Conservation (phyloP, 2,797 vertebrate species). For the Chrosomus eos region DNA sequence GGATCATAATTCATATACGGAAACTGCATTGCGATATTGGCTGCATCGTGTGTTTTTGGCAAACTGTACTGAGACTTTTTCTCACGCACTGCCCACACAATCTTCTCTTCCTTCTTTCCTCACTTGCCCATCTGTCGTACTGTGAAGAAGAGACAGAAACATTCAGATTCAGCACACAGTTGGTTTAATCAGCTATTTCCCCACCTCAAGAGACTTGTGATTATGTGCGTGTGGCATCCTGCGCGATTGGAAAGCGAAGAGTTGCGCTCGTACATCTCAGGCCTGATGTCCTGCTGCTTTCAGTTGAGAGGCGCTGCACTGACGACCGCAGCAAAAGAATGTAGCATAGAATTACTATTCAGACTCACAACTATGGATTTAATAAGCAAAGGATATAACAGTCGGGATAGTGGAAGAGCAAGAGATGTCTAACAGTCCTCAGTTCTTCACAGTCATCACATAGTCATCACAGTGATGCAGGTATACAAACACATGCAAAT, state of each 20-base stretch:
- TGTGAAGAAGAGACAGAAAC: conserved; percentile 60
- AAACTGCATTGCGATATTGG: background rate
- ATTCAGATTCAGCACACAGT: conserved; percentile 52
- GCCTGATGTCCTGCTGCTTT: conserved; percentile 40
- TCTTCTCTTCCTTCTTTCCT: conserved; percentile 49
- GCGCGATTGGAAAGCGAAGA: conserved; percentile 28
- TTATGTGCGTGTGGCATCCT: conserved; percentile 39
- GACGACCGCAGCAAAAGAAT: conserved; percentile 57
- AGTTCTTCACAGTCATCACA: background rate
- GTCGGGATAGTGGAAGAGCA: background rate
- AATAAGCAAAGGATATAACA: background rate
- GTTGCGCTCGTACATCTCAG: conserved; percentile 45
- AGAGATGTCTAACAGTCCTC: conserved; percentile 3
- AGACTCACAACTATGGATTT: background rate
- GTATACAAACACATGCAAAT: background rate
- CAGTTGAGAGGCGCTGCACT: conserved; percentile 60
- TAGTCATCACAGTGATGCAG: background rate
- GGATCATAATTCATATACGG: background rate
- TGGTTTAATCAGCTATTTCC: conserved; percentile 56
- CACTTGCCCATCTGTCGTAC: conserved; percentile 72
- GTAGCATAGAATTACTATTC: conserved; percentile 43
- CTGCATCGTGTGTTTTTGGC: conserved; percentile 27
- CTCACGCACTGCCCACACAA: conserved; percentile 53
- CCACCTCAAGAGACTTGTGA: conserved; percentile 40
- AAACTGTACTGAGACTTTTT: conserved; percentile 53